Conservation (phyloP, 1,140 invertebrate genomes). For the Hirudo medicinalis region DNA sequence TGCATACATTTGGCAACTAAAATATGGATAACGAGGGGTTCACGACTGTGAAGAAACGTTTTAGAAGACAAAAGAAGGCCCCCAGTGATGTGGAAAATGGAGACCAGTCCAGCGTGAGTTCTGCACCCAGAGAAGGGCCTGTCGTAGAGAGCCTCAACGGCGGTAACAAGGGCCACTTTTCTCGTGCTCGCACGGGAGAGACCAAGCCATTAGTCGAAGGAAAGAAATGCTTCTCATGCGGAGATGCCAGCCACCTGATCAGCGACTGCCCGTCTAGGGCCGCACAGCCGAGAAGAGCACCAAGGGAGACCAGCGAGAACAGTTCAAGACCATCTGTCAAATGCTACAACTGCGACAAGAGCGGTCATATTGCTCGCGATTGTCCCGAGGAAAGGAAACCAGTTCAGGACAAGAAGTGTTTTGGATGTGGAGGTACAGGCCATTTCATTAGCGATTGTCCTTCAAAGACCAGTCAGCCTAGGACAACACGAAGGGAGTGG, state of each 20-base stretch:
- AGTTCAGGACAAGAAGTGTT: neutral
- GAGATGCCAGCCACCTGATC: slow-evolving; percentile 74
- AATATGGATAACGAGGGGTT: too few species aligned
- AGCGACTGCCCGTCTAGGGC: slow-evolving; percentile 55
- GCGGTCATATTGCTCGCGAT: slow-evolving; percentile 13
- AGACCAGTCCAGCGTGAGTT: too few species aligned
- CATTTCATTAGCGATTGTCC: neutral
- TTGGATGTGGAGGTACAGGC: neutral
- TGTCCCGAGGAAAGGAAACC: neutral
- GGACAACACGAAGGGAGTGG: neutral
- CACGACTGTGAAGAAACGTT: too few species aligned
- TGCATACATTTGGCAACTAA: too few species aligned
- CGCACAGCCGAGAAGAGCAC: too few species aligned
- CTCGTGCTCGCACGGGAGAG: slow-evolving; percentile 57
- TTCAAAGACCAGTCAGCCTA: neutral
- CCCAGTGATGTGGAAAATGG: too few species aligned
- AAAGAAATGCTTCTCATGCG: slow-evolving; percentile 56
- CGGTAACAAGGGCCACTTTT: slow-evolving; percentile 73
- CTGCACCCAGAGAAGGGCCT: too few species aligned
- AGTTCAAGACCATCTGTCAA: too few species aligned
- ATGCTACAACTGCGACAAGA: neutral
- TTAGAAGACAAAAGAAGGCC: too few species aligned
- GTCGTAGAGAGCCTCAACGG: slow-evolving; percentile 57
- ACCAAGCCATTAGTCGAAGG: neutral
- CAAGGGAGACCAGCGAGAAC: too few species aligned